A percentile compares a stretch with the other conserved stretches of the same genome.
phyloP scores from a whole-genome alignment of 2,113 vertebrate genomes.

The Rhabdornis inornatus region DNA sequence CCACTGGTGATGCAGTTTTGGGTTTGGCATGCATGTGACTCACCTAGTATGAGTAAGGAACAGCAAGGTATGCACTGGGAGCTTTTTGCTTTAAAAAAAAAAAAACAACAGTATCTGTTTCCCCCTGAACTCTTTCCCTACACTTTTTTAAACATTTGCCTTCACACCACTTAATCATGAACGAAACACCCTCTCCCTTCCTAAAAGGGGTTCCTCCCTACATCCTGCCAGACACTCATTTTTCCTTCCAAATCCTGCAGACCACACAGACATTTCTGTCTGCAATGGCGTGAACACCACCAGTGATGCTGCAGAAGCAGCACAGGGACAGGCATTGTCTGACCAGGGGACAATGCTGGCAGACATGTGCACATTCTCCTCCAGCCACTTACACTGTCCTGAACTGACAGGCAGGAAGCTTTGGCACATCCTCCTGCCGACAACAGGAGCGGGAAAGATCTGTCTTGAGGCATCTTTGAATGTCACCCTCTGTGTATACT shows the following conservation, averaged over 20 bases:
- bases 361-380: neutral
- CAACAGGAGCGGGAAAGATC: neutral
- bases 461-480: neutral
- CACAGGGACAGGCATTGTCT: neutral
- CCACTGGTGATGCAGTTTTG: neutral
- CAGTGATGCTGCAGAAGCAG: neutral
- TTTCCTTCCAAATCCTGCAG: neutral
- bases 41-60: neutral
- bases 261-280: neutral
- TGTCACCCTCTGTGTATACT: neutral
- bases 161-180: neutral
- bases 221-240: neutral
- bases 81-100: neutral
- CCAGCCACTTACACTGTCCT: neutral
- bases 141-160: neutral
- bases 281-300: neutral
- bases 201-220: neutral
- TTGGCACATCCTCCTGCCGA: neutral
- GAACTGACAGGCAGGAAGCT: neutral
- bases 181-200: accelerated
- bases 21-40: neutral
- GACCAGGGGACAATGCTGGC: neutral
- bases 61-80: neutral
- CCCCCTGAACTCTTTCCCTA: neutral
- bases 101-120: neutral